These are phyloP conservation scores for Eurytoma adleriae DNA, from an alignment of 2,888 invertebrate species.

Conservation along the genomic window DNA sequence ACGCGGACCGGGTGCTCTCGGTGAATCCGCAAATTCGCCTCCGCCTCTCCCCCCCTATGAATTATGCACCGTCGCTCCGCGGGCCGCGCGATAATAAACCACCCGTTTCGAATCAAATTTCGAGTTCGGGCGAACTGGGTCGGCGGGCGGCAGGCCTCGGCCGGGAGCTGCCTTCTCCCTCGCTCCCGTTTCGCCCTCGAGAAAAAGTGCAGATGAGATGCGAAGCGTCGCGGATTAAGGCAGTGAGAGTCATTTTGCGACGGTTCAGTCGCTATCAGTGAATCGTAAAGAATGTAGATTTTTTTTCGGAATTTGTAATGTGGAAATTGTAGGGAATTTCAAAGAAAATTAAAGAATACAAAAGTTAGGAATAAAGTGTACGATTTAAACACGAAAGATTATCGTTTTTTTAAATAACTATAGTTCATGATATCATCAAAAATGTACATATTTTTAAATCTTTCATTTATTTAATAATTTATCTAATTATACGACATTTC, in stretches of 20 bases:
- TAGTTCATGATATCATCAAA: too few relatives aligned
- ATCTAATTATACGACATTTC: background rate
- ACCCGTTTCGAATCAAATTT: constrained; percentile 51
- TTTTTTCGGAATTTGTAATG: too few relatives aligned
- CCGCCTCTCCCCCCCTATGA: constrained; percentile 11
- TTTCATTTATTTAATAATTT: too few relatives aligned
- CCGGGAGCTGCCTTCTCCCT: background rate
- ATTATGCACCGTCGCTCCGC: constrained; percentile 35
- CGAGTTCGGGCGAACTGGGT: constrained; percentile 45
- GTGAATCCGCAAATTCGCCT: constrained; percentile 11
- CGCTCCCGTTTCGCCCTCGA: constrained; percentile 27
- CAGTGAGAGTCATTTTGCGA: background rate
- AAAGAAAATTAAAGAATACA: too few relatives aligned
- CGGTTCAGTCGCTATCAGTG: background rate
- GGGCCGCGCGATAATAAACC: constrained; percentile 42
- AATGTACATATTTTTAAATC: too few relatives aligned
- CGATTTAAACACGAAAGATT: too few relatives aligned
- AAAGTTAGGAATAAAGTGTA: too few relatives aligned
- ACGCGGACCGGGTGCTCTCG: background rate
- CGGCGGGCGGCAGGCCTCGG: constrained; percentile 5
- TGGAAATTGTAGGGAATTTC: too few relatives aligned
- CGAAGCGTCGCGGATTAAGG: too few relatives aligned
- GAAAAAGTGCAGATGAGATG: too few relatives aligned
- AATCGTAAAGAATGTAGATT: too few relatives aligned
- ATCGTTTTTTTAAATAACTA: too few relatives aligned